Base-by-base conservation (phyloP, 1,140 invertebrate genomes). In the Elymnias hypermnestra region DNA sequence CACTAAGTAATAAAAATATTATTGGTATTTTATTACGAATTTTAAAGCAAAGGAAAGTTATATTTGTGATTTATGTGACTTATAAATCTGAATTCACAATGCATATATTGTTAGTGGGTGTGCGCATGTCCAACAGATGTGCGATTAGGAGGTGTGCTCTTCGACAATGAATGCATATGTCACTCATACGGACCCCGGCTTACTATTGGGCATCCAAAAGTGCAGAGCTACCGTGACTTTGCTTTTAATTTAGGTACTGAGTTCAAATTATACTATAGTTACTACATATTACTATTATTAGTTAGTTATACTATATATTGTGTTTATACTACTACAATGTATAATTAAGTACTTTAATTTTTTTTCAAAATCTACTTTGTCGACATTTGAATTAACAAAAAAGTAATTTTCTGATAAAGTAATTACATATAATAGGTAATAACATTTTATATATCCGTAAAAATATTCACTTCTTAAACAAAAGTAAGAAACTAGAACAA, bases 111-210 rank as follows among this genome's bases (percentile, higher is more conserved):
- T 46, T 44, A 14, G 67, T 76, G 76, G 73, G 76, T 75, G 73
- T 79, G 53, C 50, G 57, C 50, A 29, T 63, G 62, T 70, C 45
- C 40, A 62, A 76, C 76, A 77, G 73, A 81, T 81, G 76, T 55
- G 63, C 44, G 41, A 44, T 36, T 31, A 54, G 58, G 62, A 69
- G 63, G 66, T 67, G 68, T 15, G 7, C n/a, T 13, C 26, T 12
- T 29, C 26, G 54, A 73, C 67, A 72, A 63, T 51, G 54, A 39
- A 49, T 63, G 54, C 73, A 81, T 77, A 74, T 77, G 73, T 77
- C 70, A 58, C 50, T 8, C 5, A 8, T 42, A 36, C 23, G 25
- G 6, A 43, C 35, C 35, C 12, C 40, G 54, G 43, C 40, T 56
- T 51, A 57, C 65, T 45, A 82, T 82, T 82, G 77, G 77, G 28